Evolutionary conservation across 2,888 invertebrate species (phyloP).

Genomic region (Malacosoma neustria): DNA sequence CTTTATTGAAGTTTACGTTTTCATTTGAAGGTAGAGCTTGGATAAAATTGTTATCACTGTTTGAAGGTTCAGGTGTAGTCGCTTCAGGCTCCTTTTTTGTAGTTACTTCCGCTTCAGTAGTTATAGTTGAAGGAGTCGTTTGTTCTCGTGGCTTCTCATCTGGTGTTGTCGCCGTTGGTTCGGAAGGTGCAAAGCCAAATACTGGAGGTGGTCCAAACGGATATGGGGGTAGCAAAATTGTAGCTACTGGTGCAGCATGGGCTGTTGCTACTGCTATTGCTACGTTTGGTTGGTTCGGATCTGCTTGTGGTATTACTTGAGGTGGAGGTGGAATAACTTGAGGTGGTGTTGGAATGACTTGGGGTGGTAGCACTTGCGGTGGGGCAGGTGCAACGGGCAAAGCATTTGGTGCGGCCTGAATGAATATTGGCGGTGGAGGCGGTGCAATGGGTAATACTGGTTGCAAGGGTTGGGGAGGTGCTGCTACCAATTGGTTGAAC

Average conservation of each 20-base stretch:
- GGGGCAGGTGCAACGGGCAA: slow-evolving; percentile 13
- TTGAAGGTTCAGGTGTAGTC: slow-evolving; percentile 44
- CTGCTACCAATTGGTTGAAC: slow-evolving; percentile 69
- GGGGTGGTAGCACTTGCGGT: slow-evolving; percentile 6
- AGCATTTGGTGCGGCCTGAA: slow-evolving; percentile 12
- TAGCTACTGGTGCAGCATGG: slow-evolving; percentile 58
- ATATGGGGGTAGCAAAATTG: slow-evolving; percentile 57
- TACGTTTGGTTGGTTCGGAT: slow-evolving; percentile 42
- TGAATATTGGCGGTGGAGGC: slow-evolving; percentile 17
- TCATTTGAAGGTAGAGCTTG: slow-evolving; percentile 52
- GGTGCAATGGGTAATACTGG: slow-evolving; percentile 25
- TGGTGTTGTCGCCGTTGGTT: slow-evolving; percentile 29
- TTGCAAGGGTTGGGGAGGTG: slow-evolving; percentile 22
- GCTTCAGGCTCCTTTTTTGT: slow-evolving; percentile 26
- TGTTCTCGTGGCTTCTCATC: slow-evolving; percentile 36
- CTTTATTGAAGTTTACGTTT: slow-evolving; percentile 41
- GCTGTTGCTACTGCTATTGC: slow-evolving; percentile 62
- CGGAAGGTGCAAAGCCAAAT: slow-evolving; percentile 40
- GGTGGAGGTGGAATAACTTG: slow-evolving; percentile 15
- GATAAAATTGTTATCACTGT: slow-evolving; percentile 45
- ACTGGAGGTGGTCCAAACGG: slow-evolving; percentile 55
- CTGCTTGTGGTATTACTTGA: slow-evolving; percentile 17
- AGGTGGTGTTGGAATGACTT: neutral
- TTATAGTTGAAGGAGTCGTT: slow-evolving; percentile 36
- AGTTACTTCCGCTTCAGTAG: slow-evolving; percentile 13